These are phyloP conservation scores for Folsomia candida DNA, from an alignment of 2,888 invertebrate species.

Conservation along the genomic window DNA sequence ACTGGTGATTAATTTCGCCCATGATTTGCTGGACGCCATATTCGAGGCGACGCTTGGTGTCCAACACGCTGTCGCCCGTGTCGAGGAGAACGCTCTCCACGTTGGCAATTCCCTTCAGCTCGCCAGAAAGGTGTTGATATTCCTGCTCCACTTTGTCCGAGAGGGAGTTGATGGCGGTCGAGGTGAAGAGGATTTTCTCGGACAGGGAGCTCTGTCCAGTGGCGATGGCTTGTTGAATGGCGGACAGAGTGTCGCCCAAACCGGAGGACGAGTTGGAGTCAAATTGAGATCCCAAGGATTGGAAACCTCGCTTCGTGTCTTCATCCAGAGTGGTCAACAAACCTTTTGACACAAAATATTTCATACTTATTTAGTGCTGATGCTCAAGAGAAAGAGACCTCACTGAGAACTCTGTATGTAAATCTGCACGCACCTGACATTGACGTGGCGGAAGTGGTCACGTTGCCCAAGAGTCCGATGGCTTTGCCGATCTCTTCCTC, in stretches of 20 bases:
- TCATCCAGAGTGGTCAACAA: slow-evolving; percentile 29
- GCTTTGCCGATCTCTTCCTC: slow-evolving; percentile 49
- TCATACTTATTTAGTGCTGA: background rate
- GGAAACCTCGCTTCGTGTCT: slow-evolving; percentile 33
- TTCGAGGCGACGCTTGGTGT: slow-evolving; percentile 78
- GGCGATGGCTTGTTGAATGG: slow-evolving; percentile 50
- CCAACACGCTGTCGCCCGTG: slow-evolving; percentile 79
- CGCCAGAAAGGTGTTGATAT: slow-evolving; percentile 47
- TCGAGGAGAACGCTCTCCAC: slow-evolving; percentile 75
- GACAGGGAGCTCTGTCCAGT: slow-evolving; percentile 42
- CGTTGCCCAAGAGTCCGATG: slow-evolving; percentile 37
- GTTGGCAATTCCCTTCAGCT: slow-evolving; percentile 61
- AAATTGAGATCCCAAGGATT: slow-evolving; percentile 30
- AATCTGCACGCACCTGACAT: slow-evolving; percentile 20
- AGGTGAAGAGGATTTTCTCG: slow-evolving; percentile 54
- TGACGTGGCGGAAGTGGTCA: slow-evolving; percentile 40
- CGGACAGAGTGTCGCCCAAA: slow-evolving; percentile 55
- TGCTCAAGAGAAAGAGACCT: no score
- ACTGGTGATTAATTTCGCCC: slow-evolving; percentile 68
- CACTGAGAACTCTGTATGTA: background rate
- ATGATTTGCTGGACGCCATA: slow-evolving; percentile 80
- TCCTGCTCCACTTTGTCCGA: slow-evolving; percentile 43
- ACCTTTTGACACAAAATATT: slow-evolving; percentile 13
- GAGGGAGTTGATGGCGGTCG: slow-evolving; percentile 31
- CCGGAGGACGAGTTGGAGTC: slow-evolving; percentile 53